Evolutionary conservation across 2,888 invertebrate genomes (phyloP).

Genomic region (Dryococelus australis): DNA sequence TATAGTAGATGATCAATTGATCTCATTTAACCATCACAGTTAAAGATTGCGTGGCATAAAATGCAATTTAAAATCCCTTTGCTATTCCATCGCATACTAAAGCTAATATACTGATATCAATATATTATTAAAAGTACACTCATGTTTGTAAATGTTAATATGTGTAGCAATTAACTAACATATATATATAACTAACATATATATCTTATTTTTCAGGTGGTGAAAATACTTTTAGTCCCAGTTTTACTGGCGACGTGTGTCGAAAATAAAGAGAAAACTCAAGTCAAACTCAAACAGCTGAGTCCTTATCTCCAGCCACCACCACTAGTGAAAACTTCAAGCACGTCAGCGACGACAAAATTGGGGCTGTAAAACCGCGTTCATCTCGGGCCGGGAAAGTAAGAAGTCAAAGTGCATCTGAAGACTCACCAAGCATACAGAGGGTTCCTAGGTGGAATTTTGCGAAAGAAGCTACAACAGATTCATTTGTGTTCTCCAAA

Average conservation of each 20-base stretch:
- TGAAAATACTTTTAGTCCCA: neutral
- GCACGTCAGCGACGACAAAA: neutral
- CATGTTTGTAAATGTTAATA: too few species aligned
- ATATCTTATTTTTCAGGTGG: neutral
- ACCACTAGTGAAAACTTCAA: neutral
- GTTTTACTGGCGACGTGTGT: neutral
- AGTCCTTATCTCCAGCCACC: neutral
- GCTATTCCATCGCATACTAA: too few species aligned
- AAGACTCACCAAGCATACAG: neutral
- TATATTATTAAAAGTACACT: too few species aligned
- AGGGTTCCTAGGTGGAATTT: neutral
- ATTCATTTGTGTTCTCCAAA: neutral
- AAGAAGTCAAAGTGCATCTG: neutral
- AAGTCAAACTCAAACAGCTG: conserved; percentile 8
- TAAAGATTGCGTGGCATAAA: too few species aligned
- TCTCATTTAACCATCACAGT: too few species aligned
- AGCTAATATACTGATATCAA: too few species aligned
- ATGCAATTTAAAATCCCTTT: too few species aligned
- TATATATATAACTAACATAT: neutral
- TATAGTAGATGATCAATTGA: too few species aligned
- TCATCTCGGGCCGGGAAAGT: neutral
- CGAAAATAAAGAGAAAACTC: neutral
- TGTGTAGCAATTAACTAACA: neutral
- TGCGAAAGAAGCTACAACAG: neutral
- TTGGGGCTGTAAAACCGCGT: neutral